A percentile compares a stretch with the other conserved stretches of the same genome.
These are phyloP conservation scores for Diuraphis noxia DNA, from an alignment of 1,140 invertebrate genomes.

Conservation along the genomic window DNA sequence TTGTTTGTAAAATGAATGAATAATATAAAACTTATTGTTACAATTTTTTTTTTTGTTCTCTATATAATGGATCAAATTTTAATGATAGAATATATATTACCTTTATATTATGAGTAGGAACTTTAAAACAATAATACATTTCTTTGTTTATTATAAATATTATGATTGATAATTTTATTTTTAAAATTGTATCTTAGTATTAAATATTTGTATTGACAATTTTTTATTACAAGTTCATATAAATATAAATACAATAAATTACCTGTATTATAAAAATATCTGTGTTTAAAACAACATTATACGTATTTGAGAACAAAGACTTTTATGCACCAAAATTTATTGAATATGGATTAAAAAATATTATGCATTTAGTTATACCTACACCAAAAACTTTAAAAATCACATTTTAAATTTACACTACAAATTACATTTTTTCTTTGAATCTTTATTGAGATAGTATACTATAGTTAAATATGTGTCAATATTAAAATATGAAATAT, in stretches of 20 bases:
- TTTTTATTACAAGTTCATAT: neutral
- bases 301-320: too few relatives aligned
- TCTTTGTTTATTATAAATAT: neutral
- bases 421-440: too few relatives aligned
- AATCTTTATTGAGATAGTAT: too few relatives aligned
- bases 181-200: too few relatives aligned
- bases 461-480: too few relatives aligned
- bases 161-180: neutral
- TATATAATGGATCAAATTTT: neutral
- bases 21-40: neutral
- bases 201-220: neutral
- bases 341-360: too few relatives aligned
- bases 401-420: too few relatives aligned
- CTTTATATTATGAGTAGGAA: neutral
- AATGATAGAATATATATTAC: neutral
- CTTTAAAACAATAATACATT: neutral
- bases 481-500: too few relatives aligned
- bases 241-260: neutral
- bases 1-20: neutral
- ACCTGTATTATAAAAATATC: neutral
- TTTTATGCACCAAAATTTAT: too few relatives aligned
- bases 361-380: too few relatives aligned
- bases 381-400: too few relatives aligned
- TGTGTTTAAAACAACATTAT: neutral
- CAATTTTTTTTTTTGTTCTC: neutral